phyloP scores from a whole-genome alignment of 2,797 vertebrate species.

The Sebastes taczanowskii region DNA sequence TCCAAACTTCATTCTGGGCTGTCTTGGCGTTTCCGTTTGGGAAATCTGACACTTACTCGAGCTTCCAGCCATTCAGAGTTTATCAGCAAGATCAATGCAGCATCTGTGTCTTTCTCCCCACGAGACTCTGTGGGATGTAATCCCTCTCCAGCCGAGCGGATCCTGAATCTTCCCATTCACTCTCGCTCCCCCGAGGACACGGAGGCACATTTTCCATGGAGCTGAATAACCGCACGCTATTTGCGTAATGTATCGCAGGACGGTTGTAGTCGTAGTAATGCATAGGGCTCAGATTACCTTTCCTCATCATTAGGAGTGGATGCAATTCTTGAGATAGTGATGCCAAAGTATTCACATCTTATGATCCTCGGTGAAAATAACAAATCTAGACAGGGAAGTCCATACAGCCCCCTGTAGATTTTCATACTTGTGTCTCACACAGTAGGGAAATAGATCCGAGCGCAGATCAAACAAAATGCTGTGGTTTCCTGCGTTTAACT shows the following conservation, averaged over 20 bases:
- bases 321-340: background rate
- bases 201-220: conserved; percentile 70
- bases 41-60: conserved; percentile 69
- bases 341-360: background rate
- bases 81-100: conserved; percentile 78
- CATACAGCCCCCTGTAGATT: background rate
- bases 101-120: conserved; percentile 73
- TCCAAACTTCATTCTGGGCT: conserved; percentile 36
- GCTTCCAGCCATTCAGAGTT: conserved; percentile 71
- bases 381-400: background rate
- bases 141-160: conserved; percentile 70
- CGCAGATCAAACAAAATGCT: conserved; percentile 26
- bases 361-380: background rate
- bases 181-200: conserved; percentile 59
- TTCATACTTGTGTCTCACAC: background rate
- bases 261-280: conserved; percentile 9
- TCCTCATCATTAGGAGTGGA: background rate
- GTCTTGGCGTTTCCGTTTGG: conserved; percentile 62
- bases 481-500: conserved; percentile 26
- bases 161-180: conserved; percentile 75
- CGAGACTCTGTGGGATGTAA: conserved; percentile 71
- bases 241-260: conserved; percentile 27
- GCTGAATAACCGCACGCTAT: conserved; percentile 50
- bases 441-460: background rate
- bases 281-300: conserved; percentile 21